Evolutionary conservation across 2,888 invertebrate genomes (phyloP).

Genomic region (Ormyrus thymus): DNA sequence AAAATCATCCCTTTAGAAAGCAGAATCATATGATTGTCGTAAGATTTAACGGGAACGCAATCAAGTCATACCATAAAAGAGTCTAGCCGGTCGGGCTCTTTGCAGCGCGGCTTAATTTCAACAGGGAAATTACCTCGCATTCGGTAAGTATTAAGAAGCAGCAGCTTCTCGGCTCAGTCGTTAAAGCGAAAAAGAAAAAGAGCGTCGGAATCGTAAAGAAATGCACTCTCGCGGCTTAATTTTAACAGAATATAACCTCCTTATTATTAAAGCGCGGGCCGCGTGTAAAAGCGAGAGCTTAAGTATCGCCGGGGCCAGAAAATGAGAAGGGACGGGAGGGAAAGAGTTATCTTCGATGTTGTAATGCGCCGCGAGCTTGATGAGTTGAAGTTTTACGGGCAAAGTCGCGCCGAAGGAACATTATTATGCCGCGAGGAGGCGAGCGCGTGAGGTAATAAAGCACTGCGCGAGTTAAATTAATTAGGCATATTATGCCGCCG

Average conservation of each 20-base stretch:
- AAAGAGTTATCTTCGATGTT: background rate
- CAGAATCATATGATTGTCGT: background rate
- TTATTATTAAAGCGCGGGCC: constrained; percentile 1
- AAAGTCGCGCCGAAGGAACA: background rate
- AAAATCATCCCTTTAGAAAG: too few species aligned
- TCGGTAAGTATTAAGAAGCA: too few species aligned
- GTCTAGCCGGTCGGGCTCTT: too few species aligned
- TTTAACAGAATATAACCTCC: background rate
- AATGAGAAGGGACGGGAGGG: background rate
- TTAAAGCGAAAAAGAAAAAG: background rate
- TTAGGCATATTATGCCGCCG: constrained; percentile 19
- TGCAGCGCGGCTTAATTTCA: too few species aligned
- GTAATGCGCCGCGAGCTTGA: constrained; percentile 10
- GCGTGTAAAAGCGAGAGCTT: background rate
- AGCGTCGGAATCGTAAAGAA: too few species aligned
- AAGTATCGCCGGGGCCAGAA: background rate
- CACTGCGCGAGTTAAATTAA: constrained; percentile 25
- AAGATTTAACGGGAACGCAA: background rate
- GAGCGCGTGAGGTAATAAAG: constrained; percentile 21
- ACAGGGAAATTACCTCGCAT: too few species aligned
- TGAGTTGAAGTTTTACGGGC: constrained; percentile 18
- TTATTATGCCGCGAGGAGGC: background rate
- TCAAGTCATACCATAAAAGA: too few species aligned
- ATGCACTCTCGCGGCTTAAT: background rate
- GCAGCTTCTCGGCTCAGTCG: too few species aligned